phyloP scores from a whole-genome alignment of 2,888 invertebrate genomes.

The Calephelis perditalis region DNA sequence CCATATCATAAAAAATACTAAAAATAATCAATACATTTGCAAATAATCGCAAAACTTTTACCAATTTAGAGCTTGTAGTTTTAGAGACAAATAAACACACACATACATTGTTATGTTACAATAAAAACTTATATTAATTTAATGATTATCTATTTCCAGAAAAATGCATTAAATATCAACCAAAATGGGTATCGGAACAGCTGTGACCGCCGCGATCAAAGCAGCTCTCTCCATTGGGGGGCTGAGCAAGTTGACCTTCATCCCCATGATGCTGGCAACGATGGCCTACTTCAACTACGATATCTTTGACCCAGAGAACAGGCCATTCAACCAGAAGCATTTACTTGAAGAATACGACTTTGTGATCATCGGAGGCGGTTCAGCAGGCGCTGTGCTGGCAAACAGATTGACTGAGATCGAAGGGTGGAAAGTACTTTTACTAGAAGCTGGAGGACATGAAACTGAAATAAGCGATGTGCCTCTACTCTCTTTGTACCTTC shows the following conservation, averaged over 20 bases:
- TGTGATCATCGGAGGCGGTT: slow-evolving; percentile 89
- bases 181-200: slow-evolving; percentile 59
- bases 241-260: slow-evolving; percentile 83
- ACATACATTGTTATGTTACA: background rate
- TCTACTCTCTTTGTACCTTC: slow-evolving; percentile 90
- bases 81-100: no score
- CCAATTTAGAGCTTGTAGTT: no score
- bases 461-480: slow-evolving; percentile 93
- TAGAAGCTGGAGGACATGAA: slow-evolving; percentile 93
- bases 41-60: no score
- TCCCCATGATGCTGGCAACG: slow-evolving; percentile 86
- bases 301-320: slow-evolving; percentile 89
- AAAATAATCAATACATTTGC: no score
- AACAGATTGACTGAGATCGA: slow-evolving; percentile 88
- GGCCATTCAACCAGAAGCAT: slow-evolving; percentile 83
- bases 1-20: no score
- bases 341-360: slow-evolving; percentile 88
- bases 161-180: slow-evolving; percentile 31
- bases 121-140: slow-evolving; percentile 1
- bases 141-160: slow-evolving; percentile 9
- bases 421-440: slow-evolving; percentile 86
- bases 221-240: slow-evolving; percentile 84
- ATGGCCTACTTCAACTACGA: slow-evolving; percentile 92
- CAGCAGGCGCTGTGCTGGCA: slow-evolving; percentile 90
- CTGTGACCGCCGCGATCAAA: slow-evolving; percentile 83